These are phyloP conservation scores for Euleptes europaea DNA, from an alignment of 2,113 vertebrate genomes.

Conservation along the genomic window DNA sequence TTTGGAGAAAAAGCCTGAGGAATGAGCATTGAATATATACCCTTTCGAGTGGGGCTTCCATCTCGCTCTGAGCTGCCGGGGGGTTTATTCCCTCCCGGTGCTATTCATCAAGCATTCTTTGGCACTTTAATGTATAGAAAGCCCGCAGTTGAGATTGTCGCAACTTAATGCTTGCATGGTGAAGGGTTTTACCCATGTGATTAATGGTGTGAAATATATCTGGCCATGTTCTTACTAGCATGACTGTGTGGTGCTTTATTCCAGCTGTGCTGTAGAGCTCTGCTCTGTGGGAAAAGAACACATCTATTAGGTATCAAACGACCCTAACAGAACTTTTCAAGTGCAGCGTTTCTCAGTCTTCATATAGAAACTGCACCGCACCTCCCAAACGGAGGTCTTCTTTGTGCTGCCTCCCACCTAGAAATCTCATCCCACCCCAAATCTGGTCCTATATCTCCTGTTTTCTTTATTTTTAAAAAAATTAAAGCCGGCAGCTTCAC, in stretches of 20 bases:
- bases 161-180: neutral
- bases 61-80: neutral
- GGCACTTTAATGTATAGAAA: slow-evolving; percentile 19
- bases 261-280: slow-evolving; percentile 24
- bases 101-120: slow-evolving; percentile 2
- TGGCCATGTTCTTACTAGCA: slow-evolving; percentile 5
- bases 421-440: neutral
- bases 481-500: too few species aligned
- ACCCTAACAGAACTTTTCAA: too few species aligned
- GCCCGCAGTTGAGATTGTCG: neutral
- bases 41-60: neutral
- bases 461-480: too few species aligned
- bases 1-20: neutral
- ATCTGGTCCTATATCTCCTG: too few species aligned
- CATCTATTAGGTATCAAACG: neutral
- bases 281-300: slow-evolving; percentile 3
- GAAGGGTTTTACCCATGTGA: slow-evolving; percentile 14
- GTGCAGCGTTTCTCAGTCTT: neutral
- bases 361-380: neutral
- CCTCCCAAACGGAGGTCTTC: too few species aligned
- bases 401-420: neutral
- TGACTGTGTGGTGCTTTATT: neutral
- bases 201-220: slow-evolving; percentile 29
- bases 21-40: neutral
- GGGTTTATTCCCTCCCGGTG: neutral